A percentile compares a stretch with the other conserved stretches of the same genome.
phyloP scores from a whole-genome alignment of 2,797 vertebrate genomes.

The Poliocrania exsul region DNA sequence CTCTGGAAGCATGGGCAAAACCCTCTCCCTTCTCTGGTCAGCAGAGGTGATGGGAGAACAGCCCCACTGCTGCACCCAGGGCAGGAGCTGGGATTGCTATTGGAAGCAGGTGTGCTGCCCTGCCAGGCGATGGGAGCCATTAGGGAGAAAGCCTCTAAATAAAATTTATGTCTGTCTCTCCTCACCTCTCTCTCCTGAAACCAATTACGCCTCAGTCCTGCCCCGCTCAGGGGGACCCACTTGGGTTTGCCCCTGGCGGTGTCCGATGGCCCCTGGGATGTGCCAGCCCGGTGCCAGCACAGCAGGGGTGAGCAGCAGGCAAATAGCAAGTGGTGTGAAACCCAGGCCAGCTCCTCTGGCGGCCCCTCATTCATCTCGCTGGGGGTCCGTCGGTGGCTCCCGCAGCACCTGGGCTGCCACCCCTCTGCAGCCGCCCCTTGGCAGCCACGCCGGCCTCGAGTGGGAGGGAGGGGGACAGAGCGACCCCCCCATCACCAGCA shows the following conservation, averaged over 20 bases:
- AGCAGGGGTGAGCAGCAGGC: background rate
- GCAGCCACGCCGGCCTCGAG: background rate
- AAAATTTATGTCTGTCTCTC: slow-evolving; percentile 48
- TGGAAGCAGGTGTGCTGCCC: slow-evolving; percentile 64
- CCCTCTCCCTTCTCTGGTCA: rapidly evolving
- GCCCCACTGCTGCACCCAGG: background rate
- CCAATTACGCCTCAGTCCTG: background rate
- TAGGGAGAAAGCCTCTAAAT: background rate
- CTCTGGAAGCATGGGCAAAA: background rate
- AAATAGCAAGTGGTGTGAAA: background rate
- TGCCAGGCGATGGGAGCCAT: slow-evolving; percentile 35
- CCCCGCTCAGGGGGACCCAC: background rate
- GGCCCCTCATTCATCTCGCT: slow-evolving; percentile 5
- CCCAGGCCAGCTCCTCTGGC: background rate
- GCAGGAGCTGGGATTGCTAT: background rate
- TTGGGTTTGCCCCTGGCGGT: rapidly evolving
- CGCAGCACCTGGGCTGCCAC: slow-evolving; percentile 35
- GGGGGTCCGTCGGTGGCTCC: background rate
- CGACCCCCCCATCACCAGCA: background rate
- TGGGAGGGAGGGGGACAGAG: background rate
- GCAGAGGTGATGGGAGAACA: background rate
- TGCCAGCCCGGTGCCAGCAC: rapidly evolving
- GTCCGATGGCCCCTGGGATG: rapidly evolving
- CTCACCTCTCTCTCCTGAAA: slow-evolving; percentile 48
- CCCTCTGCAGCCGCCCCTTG: background rate